Evolutionary conservation across 2,113 vertebrate species (phyloP), one percentile per base, ranked within the genome.

Genomic region (Seriola aureovittata): DNA sequence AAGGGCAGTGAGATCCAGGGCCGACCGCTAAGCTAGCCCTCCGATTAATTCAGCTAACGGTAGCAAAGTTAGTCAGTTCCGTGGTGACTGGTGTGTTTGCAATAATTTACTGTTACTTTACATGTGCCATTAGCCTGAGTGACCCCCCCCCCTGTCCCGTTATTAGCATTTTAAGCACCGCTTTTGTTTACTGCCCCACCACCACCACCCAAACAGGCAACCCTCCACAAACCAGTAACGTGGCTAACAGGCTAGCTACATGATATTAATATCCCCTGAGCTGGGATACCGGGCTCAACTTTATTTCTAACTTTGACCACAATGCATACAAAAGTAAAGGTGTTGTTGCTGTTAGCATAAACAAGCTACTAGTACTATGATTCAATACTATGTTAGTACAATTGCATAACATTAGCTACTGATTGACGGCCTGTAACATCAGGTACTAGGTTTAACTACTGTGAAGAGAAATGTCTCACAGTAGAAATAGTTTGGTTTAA

Each of bases 21-120:
- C 73, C 68, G 66, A 69, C 44, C 9, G 72, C 65, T 57, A 81
- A 81, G 66, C 65, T 76, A 58, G 13, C 48, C 4, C 21, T 3
- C 42, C 44, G n/a, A 21, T 36, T 44, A 66, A 68, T 17, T 19
- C 32, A n/a, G 80, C 87, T 86, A 84, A 55, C 36, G 5, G 23
- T 17, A 21, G 64, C 67, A 40, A 19, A 64, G 17, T 34, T 16
- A 60, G 71, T 23, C 71, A 29, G 58, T 71, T 57, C 12, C 4
- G 16, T 9, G 32, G 7, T 46, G 11, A 19, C 50, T 55, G 16
- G 0, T 55, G 71, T 59, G 52, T 67, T 64, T 17, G 23, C 23
- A 52, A 5, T 11, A 52, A 12, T 32, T 10, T n/a, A 3, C 23
- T 1, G 1, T 17, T 48, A 59, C 7, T 58, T 52, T 44, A 46